A percentile compares a stretch with the other conserved stretches of the same genome.
These are phyloP conservation scores for Papilio dardanus DNA, from an alignment of 1,140 invertebrate genomes.

Conservation along the genomic window DNA sequence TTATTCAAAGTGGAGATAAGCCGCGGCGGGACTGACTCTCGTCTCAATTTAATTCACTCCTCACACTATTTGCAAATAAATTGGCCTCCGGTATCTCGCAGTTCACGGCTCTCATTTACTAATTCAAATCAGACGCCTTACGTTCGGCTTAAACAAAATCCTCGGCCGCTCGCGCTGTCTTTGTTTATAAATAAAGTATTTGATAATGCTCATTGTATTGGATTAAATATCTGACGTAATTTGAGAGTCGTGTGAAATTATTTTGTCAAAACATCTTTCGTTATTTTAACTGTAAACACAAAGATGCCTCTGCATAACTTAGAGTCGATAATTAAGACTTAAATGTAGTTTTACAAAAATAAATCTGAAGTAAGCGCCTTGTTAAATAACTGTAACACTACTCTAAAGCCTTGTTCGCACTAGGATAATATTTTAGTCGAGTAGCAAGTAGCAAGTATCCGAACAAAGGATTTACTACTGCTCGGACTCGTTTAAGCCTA, in stretches of 20 bases:
- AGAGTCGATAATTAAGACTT: too few relatives aligned
- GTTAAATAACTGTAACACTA: too few relatives aligned
- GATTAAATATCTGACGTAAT: background rate
- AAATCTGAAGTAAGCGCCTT: too few relatives aligned
- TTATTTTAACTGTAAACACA: too few relatives aligned
- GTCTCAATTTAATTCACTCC: constrained; percentile 21
- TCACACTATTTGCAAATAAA: constrained; percentile 27
- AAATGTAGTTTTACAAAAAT: too few relatives aligned
- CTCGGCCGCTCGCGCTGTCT: background rate
- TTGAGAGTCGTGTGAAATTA: background rate
- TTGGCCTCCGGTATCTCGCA: constrained; percentile 6
- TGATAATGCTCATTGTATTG: background rate
- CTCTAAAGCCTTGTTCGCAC: too few relatives aligned
- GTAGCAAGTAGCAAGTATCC: too few relatives aligned
- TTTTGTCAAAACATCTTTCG: background rate
- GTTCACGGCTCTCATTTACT: constrained; percentile 14
- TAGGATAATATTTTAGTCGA: too few relatives aligned
- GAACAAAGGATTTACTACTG: too few relatives aligned
- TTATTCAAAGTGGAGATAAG: constrained; percentile 23
- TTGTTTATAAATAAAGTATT: constrained; percentile 20
- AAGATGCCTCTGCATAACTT: too few relatives aligned
- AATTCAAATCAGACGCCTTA: constrained; percentile 57
- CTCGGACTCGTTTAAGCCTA: too few relatives aligned
- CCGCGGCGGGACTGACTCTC: constrained; percentile 7
- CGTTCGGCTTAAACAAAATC: constrained; percentile 52